Conservation (phyloP, 1,140 invertebrate genomes). For the Drosophila willistoni region DNA sequence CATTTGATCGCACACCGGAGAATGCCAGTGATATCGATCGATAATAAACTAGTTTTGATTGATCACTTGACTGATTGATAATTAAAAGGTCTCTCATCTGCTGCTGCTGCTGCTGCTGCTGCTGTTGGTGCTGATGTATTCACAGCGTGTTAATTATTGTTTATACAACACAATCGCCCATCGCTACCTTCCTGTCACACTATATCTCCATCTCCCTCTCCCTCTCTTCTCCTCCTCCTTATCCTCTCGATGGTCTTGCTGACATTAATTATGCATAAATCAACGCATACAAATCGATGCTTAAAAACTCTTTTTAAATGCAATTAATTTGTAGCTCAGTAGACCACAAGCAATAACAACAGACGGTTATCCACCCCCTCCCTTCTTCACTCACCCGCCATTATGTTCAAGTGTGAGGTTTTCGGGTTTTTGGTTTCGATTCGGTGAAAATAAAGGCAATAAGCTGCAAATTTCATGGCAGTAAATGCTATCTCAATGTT, state of each 20-base stretch:
- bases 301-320: slow-evolving; percentile 47
- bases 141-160: slow-evolving; percentile 69
- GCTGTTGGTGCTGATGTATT: slow-evolving; percentile 52
- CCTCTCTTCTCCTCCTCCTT: background rate
- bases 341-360: slow-evolving; percentile 17
- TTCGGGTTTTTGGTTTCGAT: slow-evolving; percentile 19
- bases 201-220: background rate
- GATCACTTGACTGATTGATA: slow-evolving; percentile 71
- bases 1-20: slow-evolving; percentile 42
- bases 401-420: background rate
- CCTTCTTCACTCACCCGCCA: background rate
- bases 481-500: slow-evolving; percentile 62
- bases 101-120: slow-evolving; percentile 29
- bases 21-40: slow-evolving; percentile 44
- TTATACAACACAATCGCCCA: slow-evolving; percentile 27
- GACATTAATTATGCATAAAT: slow-evolving; percentile 59
- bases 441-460: slow-evolving; percentile 56
- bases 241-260: background rate
- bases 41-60: slow-evolving; percentile 49
- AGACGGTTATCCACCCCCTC: background rate
- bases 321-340: slow-evolving; percentile 56
- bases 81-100: slow-evolving; percentile 55
- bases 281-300: slow-evolving; percentile 61
- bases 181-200: background rate
- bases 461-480: slow-evolving; percentile 64